Conservation (phyloP, 2,888 invertebrate genomes). For the Microctonus aethiopoides region DNA sequence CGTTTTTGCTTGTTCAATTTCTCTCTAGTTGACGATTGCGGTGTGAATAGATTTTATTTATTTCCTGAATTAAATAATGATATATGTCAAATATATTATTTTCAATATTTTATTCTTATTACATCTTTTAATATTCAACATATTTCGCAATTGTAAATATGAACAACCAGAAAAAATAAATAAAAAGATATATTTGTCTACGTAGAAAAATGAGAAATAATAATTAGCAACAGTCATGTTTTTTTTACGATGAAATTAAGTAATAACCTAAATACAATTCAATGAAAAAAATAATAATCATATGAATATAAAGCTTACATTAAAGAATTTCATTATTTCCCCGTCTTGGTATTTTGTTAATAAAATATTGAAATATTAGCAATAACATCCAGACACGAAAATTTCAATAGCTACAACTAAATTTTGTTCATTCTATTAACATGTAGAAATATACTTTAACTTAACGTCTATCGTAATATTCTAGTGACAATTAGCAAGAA, state of each 20-base stretch:
- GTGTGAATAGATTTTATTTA: not conserved
- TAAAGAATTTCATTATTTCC: not conserved
- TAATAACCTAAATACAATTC: too few species aligned
- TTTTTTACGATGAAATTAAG: too few species aligned
- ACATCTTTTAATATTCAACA: not conserved
- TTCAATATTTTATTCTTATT: too few species aligned
- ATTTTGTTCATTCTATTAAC: not conserved
- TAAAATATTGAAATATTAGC: not conserved
- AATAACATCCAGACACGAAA: not conserved
- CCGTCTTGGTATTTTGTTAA: too few species aligned
- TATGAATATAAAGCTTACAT: too few species aligned
- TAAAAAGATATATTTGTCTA: not conserved
- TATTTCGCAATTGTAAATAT: not conserved
- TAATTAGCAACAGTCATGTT: not conserved
- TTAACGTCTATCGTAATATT: not conserved
- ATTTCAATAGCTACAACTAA: not conserved
- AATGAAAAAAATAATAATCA: too few species aligned
- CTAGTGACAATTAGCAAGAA: not conserved
- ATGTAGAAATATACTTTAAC: conserved; percentile 17
- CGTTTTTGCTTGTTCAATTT: conserved; percentile 34
- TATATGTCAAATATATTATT: not conserved
- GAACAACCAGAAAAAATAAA: too few species aligned
- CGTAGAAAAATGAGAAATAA: not conserved
- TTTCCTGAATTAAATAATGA: not conserved
- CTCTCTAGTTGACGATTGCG: conserved; percentile 22